These are phyloP conservation scores for Lasioglossum oenotherae DNA, from an alignment of 2,888 invertebrate species.

Conservation along the genomic window DNA sequence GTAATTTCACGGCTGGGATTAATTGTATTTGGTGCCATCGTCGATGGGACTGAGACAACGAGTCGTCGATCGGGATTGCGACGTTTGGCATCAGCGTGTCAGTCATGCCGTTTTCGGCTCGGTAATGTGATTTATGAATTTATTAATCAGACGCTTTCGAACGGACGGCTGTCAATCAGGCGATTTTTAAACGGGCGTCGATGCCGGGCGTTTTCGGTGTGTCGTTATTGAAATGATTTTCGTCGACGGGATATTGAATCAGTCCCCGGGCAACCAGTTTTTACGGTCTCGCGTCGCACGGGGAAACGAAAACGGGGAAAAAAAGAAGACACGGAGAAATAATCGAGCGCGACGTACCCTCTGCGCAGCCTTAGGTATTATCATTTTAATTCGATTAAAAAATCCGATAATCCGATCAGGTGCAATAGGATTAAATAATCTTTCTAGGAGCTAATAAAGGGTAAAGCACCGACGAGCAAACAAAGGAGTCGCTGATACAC, in stretches of 20 bases:
- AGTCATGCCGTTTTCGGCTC: constrained; percentile 54
- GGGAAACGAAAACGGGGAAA: constrained; percentile 1
- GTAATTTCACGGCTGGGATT: constrained; percentile 43
- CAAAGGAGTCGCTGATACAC: constrained; percentile 49
- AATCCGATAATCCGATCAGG: constrained; percentile 62
- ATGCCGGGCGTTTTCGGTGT: constrained; percentile 12
- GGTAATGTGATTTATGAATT: constrained; percentile 69
- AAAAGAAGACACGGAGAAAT: constrained; percentile 17
- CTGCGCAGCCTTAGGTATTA: constrained; percentile 51
- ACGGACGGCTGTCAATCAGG: constrained; percentile 53
- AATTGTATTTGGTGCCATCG: constrained; percentile 52
- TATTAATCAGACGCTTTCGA: constrained; percentile 66
- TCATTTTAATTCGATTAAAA: constrained; percentile 68
- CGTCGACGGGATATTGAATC: constrained; percentile 23
- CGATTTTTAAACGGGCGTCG: constrained; percentile 56
- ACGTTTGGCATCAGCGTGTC: constrained; percentile 54
- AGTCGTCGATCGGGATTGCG: constrained; percentile 26
- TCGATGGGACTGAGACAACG: constrained; percentile 52
- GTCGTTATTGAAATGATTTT: constrained; percentile 40
- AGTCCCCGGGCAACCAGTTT: not conserved
- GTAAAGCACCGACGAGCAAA: constrained; percentile 39
- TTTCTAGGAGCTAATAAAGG: constrained; percentile 59
- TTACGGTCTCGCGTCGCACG: constrained; percentile 4
- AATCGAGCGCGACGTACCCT: constrained; percentile 21
- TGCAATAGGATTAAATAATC: constrained; percentile 58